Conservation (phyloP, 1,140 invertebrate species). For the Penaeus chinensis region DNA sequence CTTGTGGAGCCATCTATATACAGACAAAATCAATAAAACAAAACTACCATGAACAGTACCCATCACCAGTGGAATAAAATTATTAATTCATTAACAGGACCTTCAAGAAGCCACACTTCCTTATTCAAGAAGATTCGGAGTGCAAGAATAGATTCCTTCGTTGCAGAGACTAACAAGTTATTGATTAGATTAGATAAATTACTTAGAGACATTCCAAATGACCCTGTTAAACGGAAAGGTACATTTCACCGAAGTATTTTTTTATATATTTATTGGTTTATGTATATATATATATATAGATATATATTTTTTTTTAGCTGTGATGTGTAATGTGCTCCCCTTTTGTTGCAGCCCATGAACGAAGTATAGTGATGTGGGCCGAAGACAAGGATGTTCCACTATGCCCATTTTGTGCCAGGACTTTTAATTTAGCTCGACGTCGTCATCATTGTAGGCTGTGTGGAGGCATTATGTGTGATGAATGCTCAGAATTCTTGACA, state of each 20-base stretch:
- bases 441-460: conserved; percentile 97
- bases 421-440: conserved; percentile 83
- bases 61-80: not conserved
- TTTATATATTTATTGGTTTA: not conserved
- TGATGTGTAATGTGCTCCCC: conserved; percentile 49
- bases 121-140: conserved; percentile 77
- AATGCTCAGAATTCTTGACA: conserved; percentile 90
- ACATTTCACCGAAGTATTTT: conserved; percentile 32
- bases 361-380: conserved; percentile 89
- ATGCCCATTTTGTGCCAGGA: conserved; percentile 90
- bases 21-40: no score
- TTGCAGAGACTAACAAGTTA: conserved; percentile 94
- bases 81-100: conserved; percentile 70
- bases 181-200: conserved; percentile 94
- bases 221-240: conserved; percentile 86
- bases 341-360: conserved; percentile 76
- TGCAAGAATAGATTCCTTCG: conserved; percentile 85
- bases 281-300: no score
- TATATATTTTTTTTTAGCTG: not conserved
- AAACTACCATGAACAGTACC: not conserved
- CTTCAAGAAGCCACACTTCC: conserved; percentile 77
- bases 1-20: not conserved
- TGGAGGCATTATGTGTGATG: conserved; percentile 94
- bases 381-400: conserved; percentile 89
- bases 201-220: conserved; percentile 82